These are phyloP conservation scores for Pithys albifrons DNA, from an alignment of 2,113 vertebrate genomes.

Conservation along the genomic window DNA sequence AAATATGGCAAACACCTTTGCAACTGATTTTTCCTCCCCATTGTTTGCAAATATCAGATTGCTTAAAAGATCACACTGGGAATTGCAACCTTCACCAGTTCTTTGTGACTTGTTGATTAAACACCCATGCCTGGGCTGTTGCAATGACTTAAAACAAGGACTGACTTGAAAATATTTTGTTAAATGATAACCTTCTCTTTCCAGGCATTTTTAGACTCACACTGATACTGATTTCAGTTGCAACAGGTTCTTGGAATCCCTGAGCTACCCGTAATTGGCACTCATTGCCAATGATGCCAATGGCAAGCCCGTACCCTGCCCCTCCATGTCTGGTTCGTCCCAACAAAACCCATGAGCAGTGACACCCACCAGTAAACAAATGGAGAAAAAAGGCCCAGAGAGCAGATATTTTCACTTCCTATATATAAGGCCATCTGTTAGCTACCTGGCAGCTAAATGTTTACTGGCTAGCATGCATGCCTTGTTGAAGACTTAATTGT, in stretches of 20 bases:
- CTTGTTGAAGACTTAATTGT: constrained; percentile 9
- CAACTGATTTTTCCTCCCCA: neutral
- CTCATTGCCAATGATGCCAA: neutral
- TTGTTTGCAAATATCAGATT: constrained; percentile 4
- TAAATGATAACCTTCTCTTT: neutral
- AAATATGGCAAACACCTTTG: neutral
- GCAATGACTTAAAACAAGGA: neutral
- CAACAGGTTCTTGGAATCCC: constrained; percentile 24
- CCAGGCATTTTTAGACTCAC: constrained; percentile 12
- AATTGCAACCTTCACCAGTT: neutral
- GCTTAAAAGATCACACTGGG: neutral
- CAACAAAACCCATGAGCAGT: neutral
- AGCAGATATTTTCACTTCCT: constrained; percentile 18
- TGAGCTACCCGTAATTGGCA: constrained; percentile 17
- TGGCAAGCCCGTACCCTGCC: neutral
- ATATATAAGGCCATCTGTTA: constrained; percentile 30
- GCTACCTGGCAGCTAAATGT: constrained; percentile 9
- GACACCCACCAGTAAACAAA: neutral
- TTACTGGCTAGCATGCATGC: neutral
- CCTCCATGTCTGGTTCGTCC: neutral
- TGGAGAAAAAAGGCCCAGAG: neutral
- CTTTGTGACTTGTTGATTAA: neutral
- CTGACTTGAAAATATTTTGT: constrained; percentile 23
- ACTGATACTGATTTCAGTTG: constrained; percentile 56
- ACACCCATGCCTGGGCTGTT: neutral